A percentile compares a stretch with the other conserved stretches of the same genome.
Evolutionary conservation across 2,888 invertebrate species (phyloP).

Genomic region (Zygothrica quintamaculata): DNA sequence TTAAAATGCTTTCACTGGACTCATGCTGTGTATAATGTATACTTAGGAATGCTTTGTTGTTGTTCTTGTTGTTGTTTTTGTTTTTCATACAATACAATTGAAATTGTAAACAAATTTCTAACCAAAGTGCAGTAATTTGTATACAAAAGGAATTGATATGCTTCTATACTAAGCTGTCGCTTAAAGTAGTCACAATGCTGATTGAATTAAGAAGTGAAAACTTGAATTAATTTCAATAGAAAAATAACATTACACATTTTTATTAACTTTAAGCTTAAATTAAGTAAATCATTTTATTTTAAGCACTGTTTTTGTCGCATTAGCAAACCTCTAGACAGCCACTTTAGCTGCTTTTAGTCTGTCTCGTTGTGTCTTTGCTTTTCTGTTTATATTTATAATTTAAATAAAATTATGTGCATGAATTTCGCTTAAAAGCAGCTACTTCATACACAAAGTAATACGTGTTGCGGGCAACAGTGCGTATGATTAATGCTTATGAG

Average conservation of each 20-base stretch:
- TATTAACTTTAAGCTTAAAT: constrained; percentile 2
- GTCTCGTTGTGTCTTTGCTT: constrained; percentile 4
- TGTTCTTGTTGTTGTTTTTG: no score
- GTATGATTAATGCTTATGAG: constrained; percentile 43
- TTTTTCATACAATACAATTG: constrained; percentile 22
- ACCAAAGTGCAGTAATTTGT: constrained; percentile 4
- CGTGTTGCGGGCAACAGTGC: constrained; percentile 33
- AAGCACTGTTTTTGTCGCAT: constrained; percentile 5
- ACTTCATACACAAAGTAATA: no score
- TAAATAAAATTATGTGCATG: constrained; percentile 41
- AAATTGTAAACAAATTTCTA: constrained; percentile 37
- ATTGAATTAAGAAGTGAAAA: not conserved
- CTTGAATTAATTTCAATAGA: no score
- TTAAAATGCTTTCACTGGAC: constrained; percentile 24
- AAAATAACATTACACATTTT: constrained; percentile 2
- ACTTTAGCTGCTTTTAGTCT: constrained; percentile 15
- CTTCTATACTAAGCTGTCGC: not conserved
- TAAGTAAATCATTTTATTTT: constrained; percentile 9
- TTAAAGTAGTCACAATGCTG: no score
- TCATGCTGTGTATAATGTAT: constrained; percentile 58
- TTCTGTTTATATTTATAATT: constrained; percentile 22
- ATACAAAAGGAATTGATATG: not conserved
- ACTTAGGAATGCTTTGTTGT: constrained; percentile 31
- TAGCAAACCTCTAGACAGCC: constrained; percentile 27
- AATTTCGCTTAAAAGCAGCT: no score